phyloP scores from a whole-genome alignment of 2,113 vertebrate genomes.

The Lagenorhynchus albirostris region DNA sequence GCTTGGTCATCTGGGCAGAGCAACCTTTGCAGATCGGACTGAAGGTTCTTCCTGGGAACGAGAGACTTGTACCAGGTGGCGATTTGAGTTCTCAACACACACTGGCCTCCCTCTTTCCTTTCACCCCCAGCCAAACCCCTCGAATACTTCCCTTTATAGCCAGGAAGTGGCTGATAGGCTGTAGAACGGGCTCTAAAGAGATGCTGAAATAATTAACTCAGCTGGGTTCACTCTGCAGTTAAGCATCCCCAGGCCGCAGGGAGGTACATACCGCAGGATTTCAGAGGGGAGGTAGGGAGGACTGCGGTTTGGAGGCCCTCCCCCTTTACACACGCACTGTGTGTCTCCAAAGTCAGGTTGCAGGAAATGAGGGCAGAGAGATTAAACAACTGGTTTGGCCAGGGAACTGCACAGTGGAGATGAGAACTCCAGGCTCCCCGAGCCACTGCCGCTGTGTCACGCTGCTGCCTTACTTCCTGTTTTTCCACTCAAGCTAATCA shows the following conservation, averaged over 20 bases:
- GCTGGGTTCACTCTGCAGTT: not conserved
- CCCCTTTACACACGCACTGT: not conserved
- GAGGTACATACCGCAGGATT: not conserved
- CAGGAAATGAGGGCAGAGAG: not conserved
- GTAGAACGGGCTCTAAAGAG: not conserved
- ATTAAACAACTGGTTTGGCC: not conserved
- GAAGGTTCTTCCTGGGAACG: not conserved
- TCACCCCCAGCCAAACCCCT: not conserved
- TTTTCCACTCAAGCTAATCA: conserved; percentile 18
- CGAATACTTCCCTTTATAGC: not conserved
- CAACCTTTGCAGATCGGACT: not conserved
- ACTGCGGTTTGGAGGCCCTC: not conserved
- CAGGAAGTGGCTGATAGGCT: not conserved
- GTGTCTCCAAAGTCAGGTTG: not conserved
- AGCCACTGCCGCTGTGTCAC: not conserved
- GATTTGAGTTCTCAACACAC: not conserved
- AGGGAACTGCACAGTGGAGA: not conserved
- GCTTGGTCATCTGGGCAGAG: not conserved
- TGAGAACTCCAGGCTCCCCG: not conserved
- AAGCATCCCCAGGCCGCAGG: not conserved
- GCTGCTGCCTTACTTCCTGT: conserved; percentile 16
- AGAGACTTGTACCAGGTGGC: not conserved
- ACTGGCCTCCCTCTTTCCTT: not conserved
- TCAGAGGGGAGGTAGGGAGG: not conserved
- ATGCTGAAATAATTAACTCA: not conserved